Percentiles rank a stretch among this genome's conserved stretches.
phyloP scores from a whole-genome alignment of 2,888 invertebrate species.

The Callinectes sapidus region DNA sequence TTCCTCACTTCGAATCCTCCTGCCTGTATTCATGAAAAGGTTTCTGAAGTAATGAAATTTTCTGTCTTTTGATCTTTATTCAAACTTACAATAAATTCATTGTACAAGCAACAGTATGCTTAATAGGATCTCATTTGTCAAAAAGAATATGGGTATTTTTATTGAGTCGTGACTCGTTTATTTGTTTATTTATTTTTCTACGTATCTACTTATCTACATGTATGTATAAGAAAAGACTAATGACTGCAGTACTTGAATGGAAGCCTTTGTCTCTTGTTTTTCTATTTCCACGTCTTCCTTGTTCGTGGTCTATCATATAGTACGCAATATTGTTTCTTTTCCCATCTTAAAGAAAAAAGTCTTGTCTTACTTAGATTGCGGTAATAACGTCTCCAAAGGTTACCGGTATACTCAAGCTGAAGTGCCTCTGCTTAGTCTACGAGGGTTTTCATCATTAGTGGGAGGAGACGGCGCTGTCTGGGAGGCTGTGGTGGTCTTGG shows the following conservation, averaged over 20 bases:
- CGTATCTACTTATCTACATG: background rate
- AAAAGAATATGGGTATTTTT: background rate
- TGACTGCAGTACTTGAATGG: background rate
- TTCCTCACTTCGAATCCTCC: background rate
- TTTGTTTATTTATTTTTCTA: background rate
- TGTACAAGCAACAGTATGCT: background rate
- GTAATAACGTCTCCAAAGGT: background rate
- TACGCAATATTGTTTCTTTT: background rate
- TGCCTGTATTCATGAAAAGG: background rate
- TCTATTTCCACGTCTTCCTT: background rate
- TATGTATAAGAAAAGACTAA: background rate
- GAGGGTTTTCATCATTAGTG: background rate
- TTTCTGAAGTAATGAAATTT: background rate
- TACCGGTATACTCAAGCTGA: background rate
- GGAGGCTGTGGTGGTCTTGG: conserved; percentile 27
- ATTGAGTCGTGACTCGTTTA: background rate
- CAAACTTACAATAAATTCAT: background rate
- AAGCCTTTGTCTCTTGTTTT: background rate
- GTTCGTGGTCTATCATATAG: background rate
- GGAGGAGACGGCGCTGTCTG: background rate
- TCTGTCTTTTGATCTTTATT: background rate
- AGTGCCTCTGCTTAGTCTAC: conserved; percentile 30
- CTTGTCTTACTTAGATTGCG: background rate
- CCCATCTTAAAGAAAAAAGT: background rate
- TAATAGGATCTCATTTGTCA: background rate